Conservation (phyloP, 92 coral and sea anemone genomes). For the Montipora capitata region DNA sequence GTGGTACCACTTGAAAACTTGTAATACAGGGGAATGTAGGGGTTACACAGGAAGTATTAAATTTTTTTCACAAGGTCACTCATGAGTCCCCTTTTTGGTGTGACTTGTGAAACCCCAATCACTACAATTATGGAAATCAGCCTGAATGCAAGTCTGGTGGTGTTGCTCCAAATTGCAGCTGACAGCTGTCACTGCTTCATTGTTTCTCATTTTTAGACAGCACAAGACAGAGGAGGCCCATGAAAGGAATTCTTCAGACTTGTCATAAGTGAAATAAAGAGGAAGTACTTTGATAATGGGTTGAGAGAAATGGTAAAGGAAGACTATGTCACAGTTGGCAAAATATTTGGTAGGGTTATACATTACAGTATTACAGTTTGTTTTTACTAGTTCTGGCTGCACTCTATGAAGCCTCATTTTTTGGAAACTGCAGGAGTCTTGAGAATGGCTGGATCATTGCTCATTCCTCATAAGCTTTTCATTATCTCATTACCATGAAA, state of each 20-base stretch:
- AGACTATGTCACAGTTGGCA: slow-evolving; percentile 34
- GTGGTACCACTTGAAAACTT: not conserved
- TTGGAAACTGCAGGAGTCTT: not conserved
- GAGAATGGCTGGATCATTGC: not conserved
- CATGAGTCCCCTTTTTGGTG: not conserved
- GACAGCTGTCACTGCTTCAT: not conserved
- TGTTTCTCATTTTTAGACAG: slow-evolving; percentile 1
- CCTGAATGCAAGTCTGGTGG: not conserved
- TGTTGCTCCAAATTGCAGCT: not conserved
- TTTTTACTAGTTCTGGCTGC: not conserved
- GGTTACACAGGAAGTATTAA: not conserved
- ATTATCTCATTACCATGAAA: not conserved
- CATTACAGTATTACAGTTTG: slow-evolving; percentile 5
- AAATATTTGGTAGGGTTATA: slow-evolving; percentile 30
- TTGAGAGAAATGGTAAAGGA: slow-evolving; percentile 27
- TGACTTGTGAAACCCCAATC: not conserved
- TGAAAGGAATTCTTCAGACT: slow-evolving; percentile 49
- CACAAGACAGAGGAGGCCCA: slow-evolving; percentile 54
- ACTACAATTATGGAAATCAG: not conserved
- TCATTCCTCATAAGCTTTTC: not conserved
- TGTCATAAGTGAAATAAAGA: slow-evolving; percentile 21
- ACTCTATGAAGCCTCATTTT: not conserved
- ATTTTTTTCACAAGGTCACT: not conserved
- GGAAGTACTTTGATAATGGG: slow-evolving; percentile 11
- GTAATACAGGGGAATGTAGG: not conserved